Base-by-base conservation (phyloP, 2,888 invertebrate genomes). In the Halictus quadricinctus region DNA sequence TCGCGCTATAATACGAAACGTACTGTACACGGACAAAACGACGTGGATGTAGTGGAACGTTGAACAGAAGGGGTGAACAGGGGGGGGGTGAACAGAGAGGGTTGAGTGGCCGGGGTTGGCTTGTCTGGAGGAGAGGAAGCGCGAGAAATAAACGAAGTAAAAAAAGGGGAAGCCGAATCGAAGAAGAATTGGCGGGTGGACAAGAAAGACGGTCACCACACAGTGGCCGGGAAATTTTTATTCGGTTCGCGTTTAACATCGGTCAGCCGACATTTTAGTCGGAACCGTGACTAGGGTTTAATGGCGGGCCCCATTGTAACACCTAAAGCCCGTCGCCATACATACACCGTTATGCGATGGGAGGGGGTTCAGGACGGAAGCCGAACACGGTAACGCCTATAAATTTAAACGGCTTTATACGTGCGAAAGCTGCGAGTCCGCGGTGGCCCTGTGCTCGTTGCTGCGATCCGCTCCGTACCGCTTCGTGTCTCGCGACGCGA, bases 351-450 rank as follows among this genome's bases (percentile, higher is more conserved):
- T 86, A 84, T 87, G 88, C 29, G 79, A 66, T 66, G 60, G 60
- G 60, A 54, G 54, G 66, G 36, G 66, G 18, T 66, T 69, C 58
- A 43, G 58, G 75, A 41, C 25, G 73, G 74, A 29, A 54, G 73
- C 77, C 81, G 83, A 88, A 84, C 87, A 81, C 87, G 81, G 85
- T 88, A 89, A 87, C 84, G 85, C 84, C 88, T 87, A 88, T 90
- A 90, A 90, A 90, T 90, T 90, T 87, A 85, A 86, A 85, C 89
- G 89, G 87, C 83, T 89, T 90, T 90, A 81, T 79, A 81, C 88
- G 83, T 69, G 86, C 84, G 83, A 87, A 87, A 89, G 89, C 85
- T 83, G 80, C 83, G 78, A 80, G 80, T 79, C 73, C 73, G 60
- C 60, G n/a, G n/a, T 25, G 60, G 25, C 60, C 6, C 25, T 36